Base-by-base conservation (phyloP, 2,888 invertebrate genomes). In the Globia sparganii region DNA sequence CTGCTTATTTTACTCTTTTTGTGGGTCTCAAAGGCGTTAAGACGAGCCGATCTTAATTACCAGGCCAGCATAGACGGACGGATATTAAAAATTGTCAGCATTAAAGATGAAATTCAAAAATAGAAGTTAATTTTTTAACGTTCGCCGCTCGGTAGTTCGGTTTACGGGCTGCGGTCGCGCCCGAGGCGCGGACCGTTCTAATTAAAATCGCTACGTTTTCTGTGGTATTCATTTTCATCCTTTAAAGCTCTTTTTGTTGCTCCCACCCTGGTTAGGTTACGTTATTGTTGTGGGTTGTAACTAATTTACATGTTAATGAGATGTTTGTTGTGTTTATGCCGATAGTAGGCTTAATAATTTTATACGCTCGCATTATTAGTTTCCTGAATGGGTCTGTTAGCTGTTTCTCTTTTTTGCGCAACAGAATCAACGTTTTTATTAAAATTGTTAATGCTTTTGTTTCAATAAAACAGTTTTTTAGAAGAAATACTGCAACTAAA, bases 241-340 rank as follows among this genome's bases (percentile, higher is more conserved):
- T 95, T 94, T 94, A 92, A 93, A 94, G 92, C 91, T 92, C 92
- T 95, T 95, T 95, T 95, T 95, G 95, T 95, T 95, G 91, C 91
- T 88, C 87, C 90, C 91, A 92, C 92, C 89, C 93, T 92, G 94
- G 93, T 94, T 92, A 91, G 91, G 90, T 93, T 92, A 92, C 92
- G 94, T 94, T 94, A 95, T 95, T 95, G 94, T 95, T 94, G 94
- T 94, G 94, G 94, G 93, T 86, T 92, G 93, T 92, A 93, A 94
- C 95, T 96, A 94, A 96, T 96, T 96, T 95, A 95, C 95, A 96
- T 96, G 94, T 94, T 96, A 96, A 96, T 96, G 93, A 96, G 94
- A 92, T 92, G 91, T 91, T 91, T 87, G 90, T 91, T 91, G 91
- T 92, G 89, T 91, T 90, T 91, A 81, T 84, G 80, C 81, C 81